Base-by-base conservation (phyloP, 2,888 invertebrate species). In the Teinopalpus imperialis region DNA sequence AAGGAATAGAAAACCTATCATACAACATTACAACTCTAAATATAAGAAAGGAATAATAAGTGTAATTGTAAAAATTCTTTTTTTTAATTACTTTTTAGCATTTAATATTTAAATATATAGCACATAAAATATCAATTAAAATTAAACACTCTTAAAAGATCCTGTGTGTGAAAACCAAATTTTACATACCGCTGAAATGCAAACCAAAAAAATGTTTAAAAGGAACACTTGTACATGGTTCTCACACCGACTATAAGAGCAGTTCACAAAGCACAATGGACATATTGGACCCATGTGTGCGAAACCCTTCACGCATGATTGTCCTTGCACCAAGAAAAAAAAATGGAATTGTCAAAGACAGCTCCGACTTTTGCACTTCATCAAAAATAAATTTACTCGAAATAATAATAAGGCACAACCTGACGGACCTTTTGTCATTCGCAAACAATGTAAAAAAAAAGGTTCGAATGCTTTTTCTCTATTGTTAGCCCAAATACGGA, bases 361-460 rank as follows among this genome's bases (percentile, higher is more conserved):
- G 67, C 12, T 23, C 29, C 74, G 81, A 82, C 85, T 86, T 76
- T 85, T 85, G 81, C 85, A 88, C 83, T 88, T 87, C 87, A 88
- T 87, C 87, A 88, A 87, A 87, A 69, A 76, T 77, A 76, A 68
- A 87, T 87, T 86, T 86, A 83, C 71, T 61, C 61, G 48, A 62
- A 69, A 85, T 79, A 82, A 82, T 82, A 56, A 67, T 66, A 67
- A 5, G 30, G 65, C 63, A 61, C 67, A 78, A 85, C 85, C 82
- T 82, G 81, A 69, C 70, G 61, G 63, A 47, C 50, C 61, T 66
- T 66, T 69, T 81, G 78, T 75, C 70, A 53, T 49, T 30, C 29
- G 4, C 30, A 49, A 51, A 75, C 73, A 76, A 78, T 58, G 56
- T 54, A 67, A 69, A 74, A 74, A 72, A 70, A 66, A 52, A 53